Conservation (phyloP, 1,140 invertebrate species). For the Papilio polytes region DNA sequence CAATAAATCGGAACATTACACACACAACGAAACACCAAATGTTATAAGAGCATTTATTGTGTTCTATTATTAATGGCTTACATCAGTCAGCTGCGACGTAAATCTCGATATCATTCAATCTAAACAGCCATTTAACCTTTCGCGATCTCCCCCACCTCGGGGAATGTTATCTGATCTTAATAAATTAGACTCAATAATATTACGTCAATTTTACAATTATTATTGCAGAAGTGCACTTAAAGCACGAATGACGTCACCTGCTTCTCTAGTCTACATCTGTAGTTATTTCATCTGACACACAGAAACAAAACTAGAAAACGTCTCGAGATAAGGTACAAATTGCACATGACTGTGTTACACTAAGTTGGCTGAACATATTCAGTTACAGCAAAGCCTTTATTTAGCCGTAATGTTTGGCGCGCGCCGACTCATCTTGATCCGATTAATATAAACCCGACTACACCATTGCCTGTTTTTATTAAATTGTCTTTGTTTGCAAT, state of each 20-base stretch:
- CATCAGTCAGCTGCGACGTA: neutral
- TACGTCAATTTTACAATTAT: neutral
- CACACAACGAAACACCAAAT: neutral
- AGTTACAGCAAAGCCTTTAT: neutral
- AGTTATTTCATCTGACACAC: no score
- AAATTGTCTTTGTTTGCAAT: neutral
- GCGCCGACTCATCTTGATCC: neutral
- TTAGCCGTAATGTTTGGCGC: neutral
- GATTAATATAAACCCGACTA: neutral
- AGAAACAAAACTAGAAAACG: no score
- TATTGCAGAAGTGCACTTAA: neutral
- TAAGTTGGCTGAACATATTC: neutral
- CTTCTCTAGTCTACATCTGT: no score
- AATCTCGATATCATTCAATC: slow-evolving; percentile 24
- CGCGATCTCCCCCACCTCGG: neutral
- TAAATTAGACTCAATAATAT: neutral
- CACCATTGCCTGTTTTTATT: neutral
- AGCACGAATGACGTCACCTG: no score
- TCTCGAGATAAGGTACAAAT: neutral
- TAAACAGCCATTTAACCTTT: slow-evolving; percentile 10
- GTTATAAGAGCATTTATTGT: neutral
- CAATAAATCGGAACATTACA: neutral
- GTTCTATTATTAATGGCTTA: neutral
- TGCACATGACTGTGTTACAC: neutral
- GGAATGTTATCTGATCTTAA: neutral